Evolutionary conservation across 2,113 vertebrate species (phyloP).

Genomic region (Sarotherodon lohbergeri): DNA sequence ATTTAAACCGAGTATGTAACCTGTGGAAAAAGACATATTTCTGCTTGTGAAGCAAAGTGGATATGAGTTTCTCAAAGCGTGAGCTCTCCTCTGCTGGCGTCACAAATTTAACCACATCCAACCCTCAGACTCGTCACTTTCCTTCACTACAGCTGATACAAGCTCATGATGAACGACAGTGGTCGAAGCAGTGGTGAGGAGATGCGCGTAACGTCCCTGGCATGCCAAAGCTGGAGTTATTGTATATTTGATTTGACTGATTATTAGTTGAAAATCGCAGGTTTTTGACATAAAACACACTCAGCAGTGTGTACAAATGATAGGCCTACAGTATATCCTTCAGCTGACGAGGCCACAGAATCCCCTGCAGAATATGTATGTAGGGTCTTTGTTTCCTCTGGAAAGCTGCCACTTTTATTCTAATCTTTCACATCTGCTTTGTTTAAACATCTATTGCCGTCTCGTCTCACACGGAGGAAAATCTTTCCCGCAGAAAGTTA

Average conservation of each 20-base stretch:
- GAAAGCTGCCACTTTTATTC: background rate
- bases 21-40: background rate
- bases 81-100: background rate
- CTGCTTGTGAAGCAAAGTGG: background rate
- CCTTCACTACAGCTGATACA: background rate
- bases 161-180: background rate
- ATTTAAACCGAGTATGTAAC: background rate
- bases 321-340: fast-evolving
- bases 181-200: background rate
- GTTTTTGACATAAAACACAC: background rate
- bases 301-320: background rate
- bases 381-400: background rate
- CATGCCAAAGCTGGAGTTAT: background rate
- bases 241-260: background rate
- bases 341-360: background rate
- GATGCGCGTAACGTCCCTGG: background rate
- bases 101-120: background rate
- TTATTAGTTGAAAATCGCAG: background rate
- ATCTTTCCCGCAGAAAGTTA: background rate
- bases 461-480: background rate
- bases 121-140: background rate
- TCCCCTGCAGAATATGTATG: background rate
- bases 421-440: background rate
- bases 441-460: background rate
- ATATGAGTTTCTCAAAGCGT: background rate